Evolutionary conservation across 2,888 invertebrate genomes (phyloP).

Genomic region (Aromia moschata): DNA sequence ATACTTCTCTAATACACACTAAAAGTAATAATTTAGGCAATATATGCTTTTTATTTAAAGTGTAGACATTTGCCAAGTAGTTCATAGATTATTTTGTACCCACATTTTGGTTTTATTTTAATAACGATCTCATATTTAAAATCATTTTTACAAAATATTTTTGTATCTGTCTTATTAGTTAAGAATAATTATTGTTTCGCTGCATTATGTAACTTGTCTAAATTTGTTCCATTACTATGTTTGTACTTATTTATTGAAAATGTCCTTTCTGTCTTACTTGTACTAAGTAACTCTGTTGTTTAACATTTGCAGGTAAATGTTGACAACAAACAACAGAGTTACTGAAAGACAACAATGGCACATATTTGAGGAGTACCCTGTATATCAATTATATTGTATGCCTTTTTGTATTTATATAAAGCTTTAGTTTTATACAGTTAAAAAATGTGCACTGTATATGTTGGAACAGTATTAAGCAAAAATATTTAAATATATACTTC

Average conservation of each 20-base stretch:
- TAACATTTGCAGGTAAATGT: background rate
- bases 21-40: conserved; percentile 38
- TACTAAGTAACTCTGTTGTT: conserved; percentile 12
- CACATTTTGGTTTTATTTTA: conserved; percentile 16
- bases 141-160: conserved; percentile 42
- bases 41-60: conserved; percentile 31
- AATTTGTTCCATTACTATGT: conserved; percentile 30
- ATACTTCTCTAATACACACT: conserved; percentile 28
- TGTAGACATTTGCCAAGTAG: conserved; percentile 32
- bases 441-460: conserved; percentile 57
- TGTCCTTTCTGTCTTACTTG: conserved; percentile 22
- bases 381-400: conserved; percentile 52
- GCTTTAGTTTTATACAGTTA: conserved; percentile 57
- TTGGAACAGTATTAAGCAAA: conserved; percentile 57
- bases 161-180: conserved; percentile 47
- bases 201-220: conserved; percentile 5
- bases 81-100: conserved; percentile 13
- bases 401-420: conserved; percentile 53
- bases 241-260: conserved; percentile 38
- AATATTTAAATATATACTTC: conserved; percentile 49
- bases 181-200: conserved; percentile 19
- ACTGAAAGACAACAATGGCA: conserved; percentile 2
- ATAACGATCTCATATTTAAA: conserved; percentile 19
- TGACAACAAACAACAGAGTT: background rate
- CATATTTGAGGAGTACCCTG: conserved; percentile 28